phyloP scores from a whole-genome alignment of 1,140 invertebrate genomes.

The Micrasema longulum region DNA sequence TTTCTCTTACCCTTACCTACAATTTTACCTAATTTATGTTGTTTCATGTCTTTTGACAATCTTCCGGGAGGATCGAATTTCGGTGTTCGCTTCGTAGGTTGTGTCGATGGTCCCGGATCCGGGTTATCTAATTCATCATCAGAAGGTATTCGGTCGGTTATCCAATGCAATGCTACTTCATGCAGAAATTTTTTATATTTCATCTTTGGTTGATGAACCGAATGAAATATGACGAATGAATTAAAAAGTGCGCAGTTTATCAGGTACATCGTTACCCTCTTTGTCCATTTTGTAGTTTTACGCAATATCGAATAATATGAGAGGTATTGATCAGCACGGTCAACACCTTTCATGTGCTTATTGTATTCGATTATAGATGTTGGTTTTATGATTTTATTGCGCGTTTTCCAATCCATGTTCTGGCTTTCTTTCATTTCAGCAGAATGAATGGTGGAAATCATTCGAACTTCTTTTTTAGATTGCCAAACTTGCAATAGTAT shows the following conservation, averaged over 20 bases:
- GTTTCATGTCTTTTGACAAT: slow-evolving; percentile 39
- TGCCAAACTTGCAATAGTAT: slow-evolving; percentile 52
- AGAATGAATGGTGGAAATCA: slow-evolving; percentile 53
- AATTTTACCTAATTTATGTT: slow-evolving; percentile 42
- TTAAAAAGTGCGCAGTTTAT: slow-evolving; percentile 47
- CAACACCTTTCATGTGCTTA: too few relatives aligned
- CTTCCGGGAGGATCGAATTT: slow-evolving; percentile 29
- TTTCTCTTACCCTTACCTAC: slow-evolving; percentile 27
- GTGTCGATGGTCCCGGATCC: too few relatives aligned
- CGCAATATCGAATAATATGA: too few relatives aligned
- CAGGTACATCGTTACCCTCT: slow-evolving; percentile 40
- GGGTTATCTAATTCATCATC: too few relatives aligned
- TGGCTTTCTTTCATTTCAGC: slow-evolving; percentile 46
- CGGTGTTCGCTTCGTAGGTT: too few relatives aligned
- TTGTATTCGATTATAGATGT: too few relatives aligned
- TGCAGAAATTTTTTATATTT: slow-evolving; percentile 39
- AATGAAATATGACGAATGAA: slow-evolving; percentile 39
- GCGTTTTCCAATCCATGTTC: slow-evolving; percentile 48
- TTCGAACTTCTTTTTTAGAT: slow-evolving; percentile 44
- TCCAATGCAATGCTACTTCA: slow-evolving; percentile 43
- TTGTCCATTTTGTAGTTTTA: slow-evolving; percentile 49
- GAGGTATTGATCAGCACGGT: too few relatives aligned
- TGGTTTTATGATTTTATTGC: too few relatives aligned
- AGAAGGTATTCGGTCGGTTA: slow-evolving; percentile 30
- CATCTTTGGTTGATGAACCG: too few relatives aligned